Base-by-base conservation (phyloP, 2,113 vertebrate species). In the Spermophilus dauricus region DNA sequence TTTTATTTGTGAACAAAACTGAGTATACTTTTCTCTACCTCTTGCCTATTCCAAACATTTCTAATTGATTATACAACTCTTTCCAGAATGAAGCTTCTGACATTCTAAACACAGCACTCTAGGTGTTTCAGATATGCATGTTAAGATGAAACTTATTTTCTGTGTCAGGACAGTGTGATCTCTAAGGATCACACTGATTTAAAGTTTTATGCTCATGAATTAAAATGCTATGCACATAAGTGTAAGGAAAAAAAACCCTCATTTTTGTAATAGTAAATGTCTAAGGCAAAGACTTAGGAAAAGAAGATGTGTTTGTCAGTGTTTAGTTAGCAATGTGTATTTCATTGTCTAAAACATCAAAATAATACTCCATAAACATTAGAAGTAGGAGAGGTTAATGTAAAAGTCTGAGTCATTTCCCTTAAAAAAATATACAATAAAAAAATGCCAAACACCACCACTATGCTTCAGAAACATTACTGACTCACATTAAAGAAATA, bases 401-500 rank as follows among this genome's bases (percentile, higher is more conserved):
- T 7, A 72, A 97, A 96, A 86, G 22, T 30, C 89, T 69, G 63
- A 96, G 69, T 91, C 86, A 91, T 83, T 48, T 53, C 28, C 10
- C n/a, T 39, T 92, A 82, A 67, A 67, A 95, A 95, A 89, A 78
- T 20, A 86, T 39, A 91, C 86, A 92, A 80, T 18, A 69, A 1
- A 83, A 97, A 94, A 96, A 89, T 82, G 77, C 8, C 30, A 88
- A 78, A 32, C 67, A 95, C 34, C 48, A 83, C 32, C 4, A 39
- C 8, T 39, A 12, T 61, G 22, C 48, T 87, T 95, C 67, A 91
- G 73, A 97, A 94, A 75, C 83, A 86, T 42, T 80, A 18, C 86
- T 78, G 17, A 30, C 42, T 92, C 73, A 76, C 61, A 77, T 72
- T 32, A n/a, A 63, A 85, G 67, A 95, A 92, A 87, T 48, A 5